A percentile compares a stretch with the other conserved stretches of the same genome.
phyloP scores from a whole-genome alignment of 2,113 vertebrate genomes.

The Hydrochoerus hydrochaeris region DNA sequence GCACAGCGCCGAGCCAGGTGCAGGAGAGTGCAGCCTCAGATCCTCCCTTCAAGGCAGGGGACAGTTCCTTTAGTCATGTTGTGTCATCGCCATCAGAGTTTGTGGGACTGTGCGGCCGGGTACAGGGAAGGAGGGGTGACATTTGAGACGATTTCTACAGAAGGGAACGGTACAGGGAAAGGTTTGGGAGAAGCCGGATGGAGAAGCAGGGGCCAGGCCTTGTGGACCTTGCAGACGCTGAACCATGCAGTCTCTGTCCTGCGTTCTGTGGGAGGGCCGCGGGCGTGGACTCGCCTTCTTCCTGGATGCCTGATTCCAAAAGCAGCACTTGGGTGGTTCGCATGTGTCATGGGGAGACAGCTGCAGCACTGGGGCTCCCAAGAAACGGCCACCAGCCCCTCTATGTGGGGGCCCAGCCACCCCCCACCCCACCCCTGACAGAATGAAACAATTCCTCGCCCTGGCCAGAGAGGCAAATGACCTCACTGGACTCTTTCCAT shows the following conservation, averaged over 20 bases:
- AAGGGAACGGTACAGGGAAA: background rate
- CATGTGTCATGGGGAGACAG: background rate
- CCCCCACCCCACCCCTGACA: background rate
- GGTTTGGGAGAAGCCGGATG: background rate
- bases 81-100: background rate
- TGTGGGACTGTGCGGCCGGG: accelerated
- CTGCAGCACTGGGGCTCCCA: background rate
- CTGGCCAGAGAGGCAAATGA: slow-evolving; percentile 65
- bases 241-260: background rate
- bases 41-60: background rate
- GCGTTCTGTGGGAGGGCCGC: background rate
- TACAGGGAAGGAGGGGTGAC: background rate
- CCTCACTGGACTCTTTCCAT: slow-evolving; percentile 70
- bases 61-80: background rate
- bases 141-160: background rate
- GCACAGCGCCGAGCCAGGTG: background rate
- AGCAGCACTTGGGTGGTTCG: background rate
- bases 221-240: background rate
- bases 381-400: background rate
- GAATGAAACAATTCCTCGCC: slow-evolving; percentile 51
- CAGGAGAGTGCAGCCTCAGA: background rate
- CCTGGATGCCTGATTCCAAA: background rate
- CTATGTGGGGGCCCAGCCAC: background rate
- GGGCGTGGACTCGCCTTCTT: background rate
- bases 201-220: background rate